Base-by-base conservation (phyloP, 1,140 invertebrate species). In the Pomacea maculata region DNA sequence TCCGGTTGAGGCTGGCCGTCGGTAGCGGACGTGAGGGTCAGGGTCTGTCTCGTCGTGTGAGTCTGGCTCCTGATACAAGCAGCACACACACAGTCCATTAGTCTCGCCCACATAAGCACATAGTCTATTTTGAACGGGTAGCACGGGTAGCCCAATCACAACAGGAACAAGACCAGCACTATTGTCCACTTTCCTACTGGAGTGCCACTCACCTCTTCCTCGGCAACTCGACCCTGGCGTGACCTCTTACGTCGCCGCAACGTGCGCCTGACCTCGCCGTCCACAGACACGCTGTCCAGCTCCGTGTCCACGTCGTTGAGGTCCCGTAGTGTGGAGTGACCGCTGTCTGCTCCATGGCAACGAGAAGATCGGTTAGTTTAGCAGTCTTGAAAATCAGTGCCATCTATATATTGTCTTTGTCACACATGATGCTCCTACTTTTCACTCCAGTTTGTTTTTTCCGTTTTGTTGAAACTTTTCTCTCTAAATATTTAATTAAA, bases 321-420 rank as follows among this genome's bases (percentile, higher is more conserved):
- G 64, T 92, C 91, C 70, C 89, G 82, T 72, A 92, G 81, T 25
- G 90, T 92, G 29, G 92, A 92, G 79, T 89, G 88, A 15, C 92
- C 92, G 83, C 92, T 92, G 80, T 92, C 92, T 92, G 85, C 61
- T 76, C 45, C 12, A 15, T n/a, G 55, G 6, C 57, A 61, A 61
- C 1, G 57, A 61, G 57, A 61, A 61, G 57, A 61, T 4, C 9
- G 11, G 57, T 61, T 61, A 61, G 57, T 11, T 61, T 17, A 61
- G 11, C 15, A 17, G 57, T 17, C 57, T 14, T 17, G 11, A 61
- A 61, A 8, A 3, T 61, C 57, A 14, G 57, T 14, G 5, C 9
- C 4, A 61, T 61, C 57, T 61, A 45, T 6, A 45, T 61, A 6
- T 61, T 1, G 5, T 61, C 57, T 61, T 61, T 11, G 57, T 17